Evolutionary conservation across 2,113 vertebrate species (phyloP).

Genomic region (Morone chrysops): DNA sequence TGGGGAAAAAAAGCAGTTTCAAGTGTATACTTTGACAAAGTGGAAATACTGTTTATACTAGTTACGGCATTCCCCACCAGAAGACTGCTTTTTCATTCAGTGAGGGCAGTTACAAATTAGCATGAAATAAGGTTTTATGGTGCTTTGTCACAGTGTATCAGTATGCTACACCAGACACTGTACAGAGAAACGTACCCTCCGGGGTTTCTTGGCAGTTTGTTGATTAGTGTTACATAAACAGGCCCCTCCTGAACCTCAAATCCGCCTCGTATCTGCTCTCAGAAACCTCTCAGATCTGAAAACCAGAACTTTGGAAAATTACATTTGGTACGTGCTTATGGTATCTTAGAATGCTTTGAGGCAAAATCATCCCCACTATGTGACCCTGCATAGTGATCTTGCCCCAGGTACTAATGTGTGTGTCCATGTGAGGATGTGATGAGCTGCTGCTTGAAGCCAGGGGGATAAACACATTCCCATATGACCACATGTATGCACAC

Average conservation of each 20-base stretch:
- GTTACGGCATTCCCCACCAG: not conserved
- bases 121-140: conserved; percentile 14
- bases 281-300: conserved; percentile 16
- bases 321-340: conserved; percentile 16
- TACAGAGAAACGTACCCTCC: conserved; percentile 19
- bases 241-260: conserved; percentile 12
- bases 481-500: conserved; percentile 11
- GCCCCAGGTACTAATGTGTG: conserved; percentile 19
- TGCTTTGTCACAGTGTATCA: conserved; percentile 45
- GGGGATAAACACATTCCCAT: conserved; percentile 42
- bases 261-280: not conserved
- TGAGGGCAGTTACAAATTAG: conserved; percentile 1
- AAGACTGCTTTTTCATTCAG: not conserved
- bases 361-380: conserved; percentile 22
- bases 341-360: conserved; percentile 1
- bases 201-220: conserved; percentile 55
- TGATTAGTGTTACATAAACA: conserved; percentile 48
- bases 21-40: not conserved
- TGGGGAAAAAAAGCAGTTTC: not conserved
- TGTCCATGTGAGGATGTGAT: conserved; percentile 47
- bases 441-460: conserved; percentile 52
- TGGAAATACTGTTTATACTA: not conserved
- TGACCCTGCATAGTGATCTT: conserved; percentile 37
- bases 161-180: conserved; percentile 38
- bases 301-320: conserved; percentile 47